Percentiles rank a stretch among this genome's conserved stretches.
Evolutionary conservation across 2,113 vertebrate genomes (phyloP).

Genomic region (Ciconia stormi): DNA sequence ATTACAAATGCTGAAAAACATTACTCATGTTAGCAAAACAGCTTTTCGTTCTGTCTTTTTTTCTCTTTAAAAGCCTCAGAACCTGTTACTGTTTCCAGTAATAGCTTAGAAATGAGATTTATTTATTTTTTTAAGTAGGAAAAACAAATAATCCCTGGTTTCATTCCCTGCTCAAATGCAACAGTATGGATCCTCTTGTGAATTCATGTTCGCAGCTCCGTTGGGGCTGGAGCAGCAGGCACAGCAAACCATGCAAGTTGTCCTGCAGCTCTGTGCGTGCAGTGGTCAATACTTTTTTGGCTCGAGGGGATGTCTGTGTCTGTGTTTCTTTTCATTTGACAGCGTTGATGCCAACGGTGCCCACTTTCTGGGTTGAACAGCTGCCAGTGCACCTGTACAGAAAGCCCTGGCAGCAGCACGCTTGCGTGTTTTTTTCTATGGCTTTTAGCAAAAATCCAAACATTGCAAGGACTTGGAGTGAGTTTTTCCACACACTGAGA

Average conservation of each 20-base stretch:
- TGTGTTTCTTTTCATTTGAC: not conserved
- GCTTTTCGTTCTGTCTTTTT: not conserved
- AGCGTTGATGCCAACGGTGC: not conserved
- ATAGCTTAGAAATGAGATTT: not conserved
- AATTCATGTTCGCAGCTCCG: not conserved
- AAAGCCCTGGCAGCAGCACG: not conserved
- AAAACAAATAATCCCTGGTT: not conserved
- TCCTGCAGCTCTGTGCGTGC: fast-evolving
- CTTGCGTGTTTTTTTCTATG: not conserved
- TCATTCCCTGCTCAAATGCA: not conserved
- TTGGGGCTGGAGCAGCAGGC: fast-evolving
- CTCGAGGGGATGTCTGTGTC: not conserved
- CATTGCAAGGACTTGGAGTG: not conserved
- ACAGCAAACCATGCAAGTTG: not conserved
- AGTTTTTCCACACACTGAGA: not conserved
- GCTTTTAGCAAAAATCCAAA: not conserved
- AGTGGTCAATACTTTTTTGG: not conserved
- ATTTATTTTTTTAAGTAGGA: not conserved
- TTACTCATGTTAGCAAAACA: not conserved
- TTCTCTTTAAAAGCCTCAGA: not conserved
- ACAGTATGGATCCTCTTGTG: not conserved
- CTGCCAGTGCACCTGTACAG: not conserved
- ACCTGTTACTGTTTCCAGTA: not conserved
- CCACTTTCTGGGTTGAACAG: not conserved
- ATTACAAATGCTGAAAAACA: not conserved